phyloP scores from a whole-genome alignment of 1,140 invertebrate species.

The Drosophila nannoptera region DNA sequence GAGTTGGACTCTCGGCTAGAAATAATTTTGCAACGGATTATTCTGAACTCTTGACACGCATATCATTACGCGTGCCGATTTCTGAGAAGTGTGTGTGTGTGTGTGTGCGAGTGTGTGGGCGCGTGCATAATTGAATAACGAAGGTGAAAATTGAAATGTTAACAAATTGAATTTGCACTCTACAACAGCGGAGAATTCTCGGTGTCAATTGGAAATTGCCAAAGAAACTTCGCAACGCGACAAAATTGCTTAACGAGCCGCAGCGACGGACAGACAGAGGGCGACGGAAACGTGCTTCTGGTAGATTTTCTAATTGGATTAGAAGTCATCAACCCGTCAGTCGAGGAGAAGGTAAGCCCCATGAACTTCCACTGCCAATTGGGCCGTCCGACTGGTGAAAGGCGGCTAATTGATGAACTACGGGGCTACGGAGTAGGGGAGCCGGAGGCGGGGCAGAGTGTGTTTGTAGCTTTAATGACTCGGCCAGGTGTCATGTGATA shows the following conservation, averaged over 20 bases:
- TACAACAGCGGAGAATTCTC: background rate
- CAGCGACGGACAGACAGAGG: constrained; percentile 31
- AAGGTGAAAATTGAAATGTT: constrained; percentile 76
- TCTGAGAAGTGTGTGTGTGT: constrained; percentile 30
- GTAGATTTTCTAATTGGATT: constrained; percentile 72
- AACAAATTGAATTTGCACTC: constrained; percentile 73
- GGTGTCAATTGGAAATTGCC: constrained; percentile 37
- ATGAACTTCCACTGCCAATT: constrained; percentile 56
- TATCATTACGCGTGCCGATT: constrained; percentile 41
- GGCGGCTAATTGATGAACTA: constrained; percentile 36
- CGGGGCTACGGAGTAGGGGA: too few relatives aligned
- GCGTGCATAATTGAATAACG: constrained; percentile 72
- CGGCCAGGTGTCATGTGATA: constrained; percentile 61
- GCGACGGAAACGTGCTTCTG: constrained; percentile 46
- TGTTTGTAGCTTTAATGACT: constrained; percentile 38
- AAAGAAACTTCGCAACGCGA: constrained; percentile 32
- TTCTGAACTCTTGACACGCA: constrained; percentile 21
- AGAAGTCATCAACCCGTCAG: constrained; percentile 62
- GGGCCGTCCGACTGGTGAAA: constrained; percentile 27
- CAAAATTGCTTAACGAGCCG: constrained; percentile 58
- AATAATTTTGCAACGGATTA: constrained; percentile 27
- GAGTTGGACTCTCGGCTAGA: constrained; percentile 31
- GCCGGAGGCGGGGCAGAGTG: constrained; percentile 6
- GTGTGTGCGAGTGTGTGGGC: constrained; percentile 33
- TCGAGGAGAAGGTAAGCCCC: constrained; percentile 43